Conservation (phyloP, 2,113 vertebrate genomes). For the Cyanistes caeruleus region DNA sequence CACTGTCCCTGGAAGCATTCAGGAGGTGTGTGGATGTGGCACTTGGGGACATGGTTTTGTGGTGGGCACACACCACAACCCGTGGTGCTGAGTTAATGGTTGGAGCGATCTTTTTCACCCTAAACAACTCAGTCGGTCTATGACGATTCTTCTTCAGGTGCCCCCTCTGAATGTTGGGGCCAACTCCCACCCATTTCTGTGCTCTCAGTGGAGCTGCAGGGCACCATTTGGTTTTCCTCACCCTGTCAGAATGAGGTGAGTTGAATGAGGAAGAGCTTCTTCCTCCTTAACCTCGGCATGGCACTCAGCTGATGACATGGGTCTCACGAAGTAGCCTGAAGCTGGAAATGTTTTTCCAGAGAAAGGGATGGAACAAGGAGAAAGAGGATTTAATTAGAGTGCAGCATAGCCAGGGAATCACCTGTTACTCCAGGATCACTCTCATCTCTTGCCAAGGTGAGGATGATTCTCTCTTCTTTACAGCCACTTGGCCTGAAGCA, state of each 20-base stretch:
- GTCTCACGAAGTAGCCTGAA: background rate
- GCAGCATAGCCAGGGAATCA: background rate
- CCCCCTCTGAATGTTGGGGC: background rate
- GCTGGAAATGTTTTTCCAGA: background rate
- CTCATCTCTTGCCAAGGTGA: background rate
- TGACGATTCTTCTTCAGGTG: rapidly evolving
- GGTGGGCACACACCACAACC: too few species aligned
- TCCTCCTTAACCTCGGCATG: background rate
- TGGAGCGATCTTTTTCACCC: background rate
- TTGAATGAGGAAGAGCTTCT: background rate
- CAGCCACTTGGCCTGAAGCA: background rate
- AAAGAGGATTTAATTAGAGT: background rate
- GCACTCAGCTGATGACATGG: background rate
- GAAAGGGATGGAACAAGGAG: background rate
- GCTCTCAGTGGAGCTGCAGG: background rate
- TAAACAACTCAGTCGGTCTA: background rate
- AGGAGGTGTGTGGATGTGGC: background rate
- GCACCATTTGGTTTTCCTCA: background rate
- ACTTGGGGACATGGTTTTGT: background rate
- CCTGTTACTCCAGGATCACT: background rate
- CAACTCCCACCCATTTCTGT: background rate
- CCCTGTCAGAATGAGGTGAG: background rate
- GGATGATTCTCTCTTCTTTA: background rate
- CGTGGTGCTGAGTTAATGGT: background rate
- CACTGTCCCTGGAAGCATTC: background rate